A percentile compares a stretch with the other conserved stretches of the same genome.
Conservation (phyloP, 2,888 invertebrate genomes). For the Glyphotaelius pellucidus region DNA sequence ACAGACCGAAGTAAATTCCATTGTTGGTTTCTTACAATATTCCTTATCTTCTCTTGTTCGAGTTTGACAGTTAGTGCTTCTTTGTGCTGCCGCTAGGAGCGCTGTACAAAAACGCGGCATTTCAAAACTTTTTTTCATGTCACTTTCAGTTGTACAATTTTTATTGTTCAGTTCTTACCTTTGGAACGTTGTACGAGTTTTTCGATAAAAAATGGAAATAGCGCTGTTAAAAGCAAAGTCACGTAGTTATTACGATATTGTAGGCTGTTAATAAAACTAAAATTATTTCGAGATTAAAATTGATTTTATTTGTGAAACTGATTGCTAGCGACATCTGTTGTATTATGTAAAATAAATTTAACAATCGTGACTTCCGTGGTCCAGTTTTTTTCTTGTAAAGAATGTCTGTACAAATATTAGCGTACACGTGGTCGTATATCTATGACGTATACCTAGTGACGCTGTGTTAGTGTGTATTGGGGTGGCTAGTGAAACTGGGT, state of each 20-base stretch:
- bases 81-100: slow-evolving; percentile 19
- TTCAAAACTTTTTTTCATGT: slow-evolving; percentile 45
- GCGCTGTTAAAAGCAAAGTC: neutral
- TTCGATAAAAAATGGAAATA: neutral
- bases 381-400: neutral
- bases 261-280: neutral
- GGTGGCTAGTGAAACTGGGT: neutral
- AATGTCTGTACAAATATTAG: neutral
- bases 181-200: neutral
- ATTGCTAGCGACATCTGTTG: slow-evolving; percentile 12
- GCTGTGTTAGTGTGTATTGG: neutral
- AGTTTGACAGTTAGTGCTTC: slow-evolving; percentile 44
- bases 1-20: neutral
- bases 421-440: too few species aligned
- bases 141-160: neutral
- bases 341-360: neutral
- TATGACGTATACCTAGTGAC: too few species aligned
- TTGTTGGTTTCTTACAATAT: neutral
- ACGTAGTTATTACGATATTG: neutral
- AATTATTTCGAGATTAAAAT: neutral
- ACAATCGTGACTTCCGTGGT: neutral
- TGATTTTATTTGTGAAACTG: neutral
- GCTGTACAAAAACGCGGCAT: slow-evolving; percentile 34
- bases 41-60: slow-evolving; percentile 37
- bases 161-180: neutral